Percentiles rank a stretch among this genome's conserved stretches.
Conservation (phyloP, 1,140 invertebrate genomes). For the Panonychus citri region DNA sequence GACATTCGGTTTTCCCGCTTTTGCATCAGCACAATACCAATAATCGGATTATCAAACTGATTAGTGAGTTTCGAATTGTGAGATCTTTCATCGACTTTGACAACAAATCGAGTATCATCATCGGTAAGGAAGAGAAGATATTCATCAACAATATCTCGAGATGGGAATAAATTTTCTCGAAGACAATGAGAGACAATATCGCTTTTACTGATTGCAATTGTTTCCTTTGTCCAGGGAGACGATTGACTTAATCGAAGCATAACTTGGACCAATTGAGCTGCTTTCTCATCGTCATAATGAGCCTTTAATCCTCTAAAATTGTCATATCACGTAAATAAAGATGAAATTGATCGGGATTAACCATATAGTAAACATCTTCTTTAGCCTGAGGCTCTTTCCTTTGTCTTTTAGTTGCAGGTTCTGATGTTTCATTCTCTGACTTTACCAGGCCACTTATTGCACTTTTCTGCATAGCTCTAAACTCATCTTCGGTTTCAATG, state of each 20-base stretch:
- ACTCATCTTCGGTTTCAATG: background rate
- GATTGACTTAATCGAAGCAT: slow-evolving; percentile 51
- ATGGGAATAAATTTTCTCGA: slow-evolving; percentile 28
- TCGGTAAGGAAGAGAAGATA: slow-evolving; percentile 51
- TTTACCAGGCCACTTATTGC: background rate
- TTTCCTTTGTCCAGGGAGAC: slow-evolving; percentile 39
- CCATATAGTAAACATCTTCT: slow-evolving; percentile 37
- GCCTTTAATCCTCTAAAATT: slow-evolving; percentile 6
- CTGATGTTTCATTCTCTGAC: background rate
- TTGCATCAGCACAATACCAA: slow-evolving; percentile 30
- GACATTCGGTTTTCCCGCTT: slow-evolving; percentile 25
- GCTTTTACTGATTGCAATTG: slow-evolving; percentile 42
- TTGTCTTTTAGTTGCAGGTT: background rate
- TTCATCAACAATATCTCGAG: slow-evolving; percentile 42
- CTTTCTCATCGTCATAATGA: slow-evolving; percentile 41
- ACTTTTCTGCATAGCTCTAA: background rate
- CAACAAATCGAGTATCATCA: slow-evolving; percentile 39
- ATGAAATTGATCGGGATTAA: slow-evolving; percentile 58
- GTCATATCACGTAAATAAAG: slow-evolving; percentile 32
- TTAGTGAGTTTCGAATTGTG: slow-evolving; percentile 36
- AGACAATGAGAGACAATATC: slow-evolving; percentile 39
- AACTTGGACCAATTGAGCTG: slow-evolving; percentile 41
- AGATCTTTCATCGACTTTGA: slow-evolving; percentile 40
- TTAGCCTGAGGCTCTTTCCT: slow-evolving; percentile 6
- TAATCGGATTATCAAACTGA: slow-evolving; percentile 38